Evolutionary conservation across 2,113 vertebrate genomes (phyloP).

Genomic region (human): GRCh38 chr1:158110501-158111000

Average conservation of each 20-base stretch:
- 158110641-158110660: background rate
- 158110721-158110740: background rate
- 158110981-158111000: background rate
- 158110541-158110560: constrained; percentile 10
- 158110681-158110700: background rate
- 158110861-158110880: background rate
- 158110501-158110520: background rate
- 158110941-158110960: background rate
- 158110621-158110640: background rate
- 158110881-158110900: background rate
- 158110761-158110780: background rate
- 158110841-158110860: background rate
- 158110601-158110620: constrained; percentile 12
- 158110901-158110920: background rate
- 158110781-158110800: background rate
- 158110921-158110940: background rate
- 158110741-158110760: background rate
- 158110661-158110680: constrained; percentile 30
- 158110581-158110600: background rate
- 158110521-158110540: background rate
- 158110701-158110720: background rate
- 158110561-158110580: background rate
- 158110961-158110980: background rate
- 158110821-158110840: background rate
- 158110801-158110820: background rate